A percentile compares a stretch with the other conserved stretches of the same genome.
Evolutionary conservation across 2,888 invertebrate genomes (phyloP).

Genomic region (Mesorhabditis sp.): DNA sequence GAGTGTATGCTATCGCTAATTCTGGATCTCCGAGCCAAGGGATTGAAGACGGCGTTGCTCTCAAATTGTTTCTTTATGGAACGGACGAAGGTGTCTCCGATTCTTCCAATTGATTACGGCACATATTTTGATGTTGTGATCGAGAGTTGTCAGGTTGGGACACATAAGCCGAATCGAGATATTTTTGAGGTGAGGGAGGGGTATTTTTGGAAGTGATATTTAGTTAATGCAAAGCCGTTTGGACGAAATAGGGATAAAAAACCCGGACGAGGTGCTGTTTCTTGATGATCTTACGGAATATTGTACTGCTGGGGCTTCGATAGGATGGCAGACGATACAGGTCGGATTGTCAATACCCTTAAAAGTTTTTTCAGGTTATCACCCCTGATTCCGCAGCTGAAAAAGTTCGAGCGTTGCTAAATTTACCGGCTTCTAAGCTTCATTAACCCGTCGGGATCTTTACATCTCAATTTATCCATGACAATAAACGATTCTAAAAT

Average conservation of each 20-base stretch:
- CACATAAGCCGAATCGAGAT: slow-evolving; percentile 5
- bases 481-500: no score
- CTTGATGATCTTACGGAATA: neutral
- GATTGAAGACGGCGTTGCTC: neutral
- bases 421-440: neutral
- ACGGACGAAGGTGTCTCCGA: neutral
- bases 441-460: no score
- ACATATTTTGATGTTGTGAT: neutral
- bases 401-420: slow-evolving; percentile 1
- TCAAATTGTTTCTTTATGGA: slow-evolving; percentile 5
- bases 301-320: neutral
- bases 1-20: neutral
- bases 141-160: slow-evolving; percentile 6
- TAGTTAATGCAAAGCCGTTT: neutral
- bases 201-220: neutral
- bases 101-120: neutral
- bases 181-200: slow-evolving; percentile 1
- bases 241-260: neutral
- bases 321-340: neutral
- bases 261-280: slow-evolving; percentile 2
- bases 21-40: neutral
- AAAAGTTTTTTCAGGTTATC: neutral
- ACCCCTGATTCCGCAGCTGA: neutral
- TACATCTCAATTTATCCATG: no score
- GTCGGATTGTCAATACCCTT: neutral